Conservation (phyloP, 1,140 invertebrate species). For the Drosophila pseudoananassae region DNA sequence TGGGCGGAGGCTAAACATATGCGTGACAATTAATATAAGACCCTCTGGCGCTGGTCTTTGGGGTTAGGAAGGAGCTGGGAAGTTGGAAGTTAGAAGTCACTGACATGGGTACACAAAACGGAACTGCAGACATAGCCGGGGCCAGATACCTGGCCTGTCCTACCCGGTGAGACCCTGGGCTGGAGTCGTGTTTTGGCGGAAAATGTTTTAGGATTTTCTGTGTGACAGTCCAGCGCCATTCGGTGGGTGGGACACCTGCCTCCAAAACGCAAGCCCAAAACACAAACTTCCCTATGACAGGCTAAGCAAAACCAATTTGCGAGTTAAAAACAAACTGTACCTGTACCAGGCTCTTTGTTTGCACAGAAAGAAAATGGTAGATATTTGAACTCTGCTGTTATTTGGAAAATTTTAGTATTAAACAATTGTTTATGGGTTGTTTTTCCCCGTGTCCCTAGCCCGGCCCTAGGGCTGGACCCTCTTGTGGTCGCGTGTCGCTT, state of each 20-base stretch:
- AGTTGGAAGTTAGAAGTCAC: slow-evolving; percentile 14
- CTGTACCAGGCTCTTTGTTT: slow-evolving; percentile 31
- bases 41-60: slow-evolving; percentile 25
- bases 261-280: slow-evolving; percentile 1
- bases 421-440: slow-evolving; percentile 3
- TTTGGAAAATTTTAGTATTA: background rate
- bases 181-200: slow-evolving; percentile 55
- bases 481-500: slow-evolving; percentile 72
- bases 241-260: slow-evolving; percentile 58
- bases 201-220: slow-evolving; percentile 37
- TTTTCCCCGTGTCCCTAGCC: slow-evolving; percentile 9
- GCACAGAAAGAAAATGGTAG: background rate
- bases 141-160: slow-evolving; percentile 20
- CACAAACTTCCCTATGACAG: slow-evolving; percentile 2
- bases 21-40: slow-evolving; percentile 83
- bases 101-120: slow-evolving; percentile 77
- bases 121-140: slow-evolving; percentile 71
- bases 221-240: slow-evolving; percentile 43
- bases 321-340: slow-evolving; percentile 75
- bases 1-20: slow-evolving; percentile 69
- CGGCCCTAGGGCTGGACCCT: slow-evolving; percentile 36
- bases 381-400: background rate
- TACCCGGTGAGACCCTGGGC: slow-evolving; percentile 1
- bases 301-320: slow-evolving; percentile 67
- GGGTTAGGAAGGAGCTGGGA: slow-evolving; percentile 1